phyloP scores from a whole-genome alignment of 1,140 invertebrate genomes.

The Drosophila subobscura region DNA sequence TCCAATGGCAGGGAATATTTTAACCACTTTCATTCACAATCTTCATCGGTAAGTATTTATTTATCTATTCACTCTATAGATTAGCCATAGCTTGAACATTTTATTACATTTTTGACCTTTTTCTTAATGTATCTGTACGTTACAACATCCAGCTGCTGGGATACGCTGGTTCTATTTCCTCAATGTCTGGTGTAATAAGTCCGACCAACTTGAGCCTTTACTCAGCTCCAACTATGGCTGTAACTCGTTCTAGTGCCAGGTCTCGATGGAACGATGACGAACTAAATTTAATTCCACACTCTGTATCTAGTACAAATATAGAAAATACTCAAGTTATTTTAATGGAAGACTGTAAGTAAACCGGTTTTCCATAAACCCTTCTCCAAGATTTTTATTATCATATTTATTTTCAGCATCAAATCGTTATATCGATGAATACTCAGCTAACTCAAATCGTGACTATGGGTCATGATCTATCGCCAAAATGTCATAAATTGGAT shows the following conservation, averaged over 20 bases:
- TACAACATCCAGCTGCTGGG: constrained; percentile 90
- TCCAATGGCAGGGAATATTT: constrained; percentile 86
- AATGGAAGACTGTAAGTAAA: constrained; percentile 88
- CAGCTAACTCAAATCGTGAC: constrained; percentile 66
- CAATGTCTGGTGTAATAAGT: constrained; percentile 93
- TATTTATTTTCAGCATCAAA: constrained; percentile 42
- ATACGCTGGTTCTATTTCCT: constrained; percentile 91
- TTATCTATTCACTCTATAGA: not conserved
- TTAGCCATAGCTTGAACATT: not conserved
- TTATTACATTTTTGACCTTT: not conserved
- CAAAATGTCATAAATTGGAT: constrained; percentile 3
- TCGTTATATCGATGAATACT: constrained; percentile 77
- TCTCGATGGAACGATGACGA: constrained; percentile 96
- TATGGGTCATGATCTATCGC: constrained; percentile 68
- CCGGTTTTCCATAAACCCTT: not conserved
- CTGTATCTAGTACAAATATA: constrained; percentile 86
- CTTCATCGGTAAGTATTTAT: constrained; percentile 89
- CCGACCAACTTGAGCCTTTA: constrained; percentile 95
- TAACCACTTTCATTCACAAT: constrained; percentile 95
- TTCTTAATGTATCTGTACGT: not conserved
- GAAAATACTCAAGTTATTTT: constrained; percentile 88
- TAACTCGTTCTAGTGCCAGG: constrained; percentile 86
- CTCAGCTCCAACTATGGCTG: constrained; percentile 90
- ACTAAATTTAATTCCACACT: constrained; percentile 94
- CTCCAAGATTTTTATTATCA: no score